Base-by-base conservation (phyloP, 1,140 invertebrate genomes). In the Hypothenemus hampei region DNA sequence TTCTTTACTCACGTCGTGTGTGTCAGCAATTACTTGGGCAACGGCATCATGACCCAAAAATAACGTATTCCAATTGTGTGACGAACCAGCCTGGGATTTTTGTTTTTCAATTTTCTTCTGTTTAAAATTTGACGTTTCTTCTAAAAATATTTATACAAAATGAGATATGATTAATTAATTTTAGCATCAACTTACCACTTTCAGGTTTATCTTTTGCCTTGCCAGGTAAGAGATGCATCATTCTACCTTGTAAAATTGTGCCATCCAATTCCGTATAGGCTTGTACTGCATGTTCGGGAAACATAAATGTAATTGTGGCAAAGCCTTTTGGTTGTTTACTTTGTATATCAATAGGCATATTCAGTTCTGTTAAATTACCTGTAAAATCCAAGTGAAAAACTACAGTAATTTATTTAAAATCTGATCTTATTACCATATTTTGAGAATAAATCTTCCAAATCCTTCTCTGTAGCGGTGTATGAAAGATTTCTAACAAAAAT, bases 1-100 rank as follows among this genome's bases (percentile, higher is more conserved):
- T 73, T 92, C 85, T 76, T 98, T 99, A 1, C 86, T 82, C 0
- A 85, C 88, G 58, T 85, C 85, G 65, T 95, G 97, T 44, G 83
- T 86, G 26, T 86, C 79, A 10, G 95, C 89, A 64, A 98, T 85
- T 0, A 92, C 81, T 66, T 98, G 89, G 0, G 93, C 93, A 0
- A 99, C 87, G 3, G 95, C 93, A 77, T 97, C 92, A 18, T 85
- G 81, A 0, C 94, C 94, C 26, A 99, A 75, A 71, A 99, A 99
- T 7, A 99, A 69, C 0, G 93, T 83, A 72, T 99, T 99, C 97
- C 97, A 99, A 70, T 94, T 97, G 66, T 95, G 87, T 0, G 89
- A 81, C 3, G 84, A 87, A 15, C 80, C 79, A 0, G 90, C 87
- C 59, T 79, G 75, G 21, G 80, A 77, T 74, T 97, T 97, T 51